A percentile compares a stretch with the other conserved stretches of the same genome.
phyloP scores from a whole-genome alignment of 1,140 invertebrate genomes.

The Wasmannia auropunctata region DNA sequence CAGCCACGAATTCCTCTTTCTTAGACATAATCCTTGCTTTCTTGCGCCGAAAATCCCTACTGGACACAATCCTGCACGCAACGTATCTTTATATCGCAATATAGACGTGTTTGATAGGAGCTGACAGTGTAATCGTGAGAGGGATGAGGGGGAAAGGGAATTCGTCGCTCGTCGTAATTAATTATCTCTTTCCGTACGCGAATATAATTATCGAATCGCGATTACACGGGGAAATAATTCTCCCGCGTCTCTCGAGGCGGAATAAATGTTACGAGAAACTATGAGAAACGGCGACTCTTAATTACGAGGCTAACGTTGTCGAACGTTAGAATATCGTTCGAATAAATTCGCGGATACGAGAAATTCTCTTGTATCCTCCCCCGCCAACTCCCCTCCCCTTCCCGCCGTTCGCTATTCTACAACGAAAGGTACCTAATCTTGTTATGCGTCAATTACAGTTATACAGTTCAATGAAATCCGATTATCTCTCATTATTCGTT shows the following conservation, averaged over 20 bases:
- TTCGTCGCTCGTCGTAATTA: not conserved
- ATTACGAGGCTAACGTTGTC: conserved; percentile 32
- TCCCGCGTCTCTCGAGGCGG: not conserved
- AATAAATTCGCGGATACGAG: conserved; percentile 32
- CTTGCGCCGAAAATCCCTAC: not conserved
- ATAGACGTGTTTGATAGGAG: not conserved
- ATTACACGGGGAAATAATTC: conserved; percentile 6
- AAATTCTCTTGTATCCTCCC: not conserved
- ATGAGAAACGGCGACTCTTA: conserved; percentile 11
- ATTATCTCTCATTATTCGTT: conserved; percentile 60
- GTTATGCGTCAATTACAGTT: conserved; percentile 58
- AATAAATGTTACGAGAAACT: not conserved
- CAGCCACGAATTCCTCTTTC: conserved; percentile 51
- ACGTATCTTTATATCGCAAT: not conserved
- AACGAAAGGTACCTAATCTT: conserved; percentile 30
- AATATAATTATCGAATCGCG: not conserved
- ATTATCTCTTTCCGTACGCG: not conserved
- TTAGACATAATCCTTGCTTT: conserved; percentile 62
- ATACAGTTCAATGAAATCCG: conserved; percentile 55
- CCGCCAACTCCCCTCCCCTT: too few relatives aligned
- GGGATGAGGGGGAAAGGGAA: not conserved
- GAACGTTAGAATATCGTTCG: conserved; percentile 39
- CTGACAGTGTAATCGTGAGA: not conserved
- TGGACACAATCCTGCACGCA: too few relatives aligned
- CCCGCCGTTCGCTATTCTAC: not conserved